Conservation (phyloP, 2,888 invertebrate genomes). For the Glaucopsyche alexis region DNA sequence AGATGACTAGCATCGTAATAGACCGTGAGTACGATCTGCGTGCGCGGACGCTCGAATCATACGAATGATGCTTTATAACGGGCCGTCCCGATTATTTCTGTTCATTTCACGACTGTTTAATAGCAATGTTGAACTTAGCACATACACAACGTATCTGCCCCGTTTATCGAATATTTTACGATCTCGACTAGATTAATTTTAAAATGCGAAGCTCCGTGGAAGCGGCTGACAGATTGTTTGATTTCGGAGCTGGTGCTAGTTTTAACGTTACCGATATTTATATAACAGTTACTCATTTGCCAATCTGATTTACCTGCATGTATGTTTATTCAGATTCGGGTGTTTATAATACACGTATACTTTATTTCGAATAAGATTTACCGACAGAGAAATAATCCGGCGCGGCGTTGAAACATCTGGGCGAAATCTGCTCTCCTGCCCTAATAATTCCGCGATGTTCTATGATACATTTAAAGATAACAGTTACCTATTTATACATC, state of each 20-base stretch:
- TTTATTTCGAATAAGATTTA: conserved; percentile 75
- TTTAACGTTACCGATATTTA: conserved; percentile 74
- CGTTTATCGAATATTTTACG: conserved; percentile 80
- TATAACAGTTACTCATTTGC: conserved; percentile 77
- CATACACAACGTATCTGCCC: conserved; percentile 68
- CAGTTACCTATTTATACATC: background rate
- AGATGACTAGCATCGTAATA: conserved; percentile 65
- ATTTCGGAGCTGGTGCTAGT: conserved; percentile 62
- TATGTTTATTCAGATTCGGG: conserved; percentile 70
- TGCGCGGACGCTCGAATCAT: conserved; percentile 68
- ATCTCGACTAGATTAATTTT: conserved; percentile 73
- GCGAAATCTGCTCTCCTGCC: conserved; percentile 51
- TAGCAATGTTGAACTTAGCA: conserved; percentile 78
- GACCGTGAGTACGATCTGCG: conserved; percentile 50
- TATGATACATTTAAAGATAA: conserved; percentile 38
- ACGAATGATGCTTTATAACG: conserved; percentile 77
- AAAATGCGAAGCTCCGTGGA: conserved; percentile 73
- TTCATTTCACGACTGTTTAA: conserved; percentile 79
- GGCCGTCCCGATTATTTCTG: conserved; percentile 79
- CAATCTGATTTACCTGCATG: conserved; percentile 76
- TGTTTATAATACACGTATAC: conserved; percentile 75
- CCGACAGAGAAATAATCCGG: conserved; percentile 65
- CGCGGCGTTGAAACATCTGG: conserved; percentile 66
- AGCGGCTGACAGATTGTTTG: conserved; percentile 73
- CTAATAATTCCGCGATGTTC: conserved; percentile 16